phyloP scores from a whole-genome alignment of 2,888 invertebrate genomes.

The Ophonus ardosiacus region DNA sequence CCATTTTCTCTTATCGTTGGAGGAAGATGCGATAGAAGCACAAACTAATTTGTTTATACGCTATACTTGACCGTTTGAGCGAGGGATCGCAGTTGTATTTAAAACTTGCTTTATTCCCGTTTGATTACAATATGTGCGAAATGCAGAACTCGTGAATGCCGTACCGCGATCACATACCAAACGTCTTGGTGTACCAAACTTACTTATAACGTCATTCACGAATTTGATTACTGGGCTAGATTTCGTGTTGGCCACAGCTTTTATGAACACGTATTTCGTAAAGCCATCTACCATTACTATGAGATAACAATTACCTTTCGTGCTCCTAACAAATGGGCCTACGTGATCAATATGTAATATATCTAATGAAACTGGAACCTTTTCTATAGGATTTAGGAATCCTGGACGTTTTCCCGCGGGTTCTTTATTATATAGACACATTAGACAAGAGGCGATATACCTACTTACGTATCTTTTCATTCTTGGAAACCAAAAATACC shows the following conservation, averaged over 20 bases:
- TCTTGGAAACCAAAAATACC: conserved; percentile 69
- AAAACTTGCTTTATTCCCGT: conserved; percentile 67
- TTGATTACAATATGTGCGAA: conserved; percentile 69
- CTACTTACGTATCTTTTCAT: conserved; percentile 68
- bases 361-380: conserved; percentile 71
- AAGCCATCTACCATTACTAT: conserved; percentile 72
- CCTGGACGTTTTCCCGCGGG: conserved; percentile 66
- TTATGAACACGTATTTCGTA: conserved; percentile 71
- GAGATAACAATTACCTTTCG: conserved; percentile 69
- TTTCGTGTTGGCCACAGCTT: conserved; percentile 69
- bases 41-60: conserved; percentile 67
- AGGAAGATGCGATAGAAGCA: conserved; percentile 65
- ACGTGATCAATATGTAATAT: conserved; percentile 73
- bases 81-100: conserved; percentile 62
- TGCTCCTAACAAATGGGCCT: conserved; percentile 71
- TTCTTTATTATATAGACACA: conserved; percentile 70
- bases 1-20: conserved; percentile 65
- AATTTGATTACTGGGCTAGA: conserved; percentile 65
- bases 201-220: conserved; percentile 65
- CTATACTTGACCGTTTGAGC: conserved; percentile 68
- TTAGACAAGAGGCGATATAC: conserved; percentile 69
- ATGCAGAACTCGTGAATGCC: conserved; percentile 70
- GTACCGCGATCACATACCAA: conserved; percentile 71
- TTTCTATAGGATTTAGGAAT: conserved; percentile 70
- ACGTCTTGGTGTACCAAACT: conserved; percentile 67